A percentile compares a stretch with the other conserved stretches of the same genome.
Evolutionary conservation across 2,888 invertebrate genomes (phyloP).

Genomic region (Folsomia manolachei): DNA sequence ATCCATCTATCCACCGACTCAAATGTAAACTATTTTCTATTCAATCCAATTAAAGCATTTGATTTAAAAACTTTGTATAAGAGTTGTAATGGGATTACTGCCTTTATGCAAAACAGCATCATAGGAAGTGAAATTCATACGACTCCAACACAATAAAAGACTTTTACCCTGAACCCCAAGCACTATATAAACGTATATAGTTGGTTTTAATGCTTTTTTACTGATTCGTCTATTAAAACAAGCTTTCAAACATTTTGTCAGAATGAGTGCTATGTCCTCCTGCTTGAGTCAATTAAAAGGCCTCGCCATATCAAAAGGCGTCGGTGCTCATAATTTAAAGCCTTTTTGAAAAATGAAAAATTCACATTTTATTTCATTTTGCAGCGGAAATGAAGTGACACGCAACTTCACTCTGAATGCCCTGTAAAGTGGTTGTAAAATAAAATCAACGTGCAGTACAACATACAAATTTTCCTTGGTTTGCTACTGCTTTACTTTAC

Average conservation of each 20-base stretch:
- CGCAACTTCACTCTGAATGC: neutral
- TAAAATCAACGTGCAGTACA: neutral
- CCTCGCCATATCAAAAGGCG: neutral
- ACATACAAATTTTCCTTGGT: neutral
- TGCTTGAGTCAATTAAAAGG: no score
- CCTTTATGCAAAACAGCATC: neutral
- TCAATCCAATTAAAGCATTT: conserved; percentile 39
- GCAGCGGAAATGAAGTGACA: neutral
- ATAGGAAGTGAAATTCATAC: no score
- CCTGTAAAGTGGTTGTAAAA: neutral
- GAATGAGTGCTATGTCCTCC: no score
- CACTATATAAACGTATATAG: no score
- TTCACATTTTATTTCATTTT: neutral
- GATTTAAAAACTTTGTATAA: neutral
- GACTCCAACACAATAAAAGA: no score
- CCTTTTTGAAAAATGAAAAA: neutral
- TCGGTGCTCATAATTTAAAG: neutral
- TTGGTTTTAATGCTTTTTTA: no score
- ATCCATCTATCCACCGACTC: neutral
- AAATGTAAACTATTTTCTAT: conserved; percentile 22
- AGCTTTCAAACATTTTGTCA: no score
- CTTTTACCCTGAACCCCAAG: no score
- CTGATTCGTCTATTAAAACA: no score
- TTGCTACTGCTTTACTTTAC: neutral
- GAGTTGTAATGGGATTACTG: neutral